Percentiles rank a stretch among this genome's conserved stretches.
phyloP scores from a whole-genome alignment of 2,797 vertebrate genomes.

The Acridotheres tristis region DNA sequence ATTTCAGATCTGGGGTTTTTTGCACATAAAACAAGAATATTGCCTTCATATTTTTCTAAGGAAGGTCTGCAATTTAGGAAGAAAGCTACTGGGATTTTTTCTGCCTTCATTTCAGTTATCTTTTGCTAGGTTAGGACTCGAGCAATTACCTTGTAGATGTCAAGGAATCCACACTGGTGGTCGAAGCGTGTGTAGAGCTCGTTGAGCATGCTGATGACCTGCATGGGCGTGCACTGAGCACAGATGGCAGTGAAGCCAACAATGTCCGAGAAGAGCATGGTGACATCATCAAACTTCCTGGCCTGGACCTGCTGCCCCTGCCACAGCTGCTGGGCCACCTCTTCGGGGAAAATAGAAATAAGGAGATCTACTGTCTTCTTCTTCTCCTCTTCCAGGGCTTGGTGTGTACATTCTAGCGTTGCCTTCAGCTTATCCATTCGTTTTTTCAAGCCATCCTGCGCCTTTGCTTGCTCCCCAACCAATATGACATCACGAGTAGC shows the following conservation, averaged over 20 bases:
- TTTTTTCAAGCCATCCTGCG: constrained; percentile 97
- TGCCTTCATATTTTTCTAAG: neutral
- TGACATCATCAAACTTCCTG: constrained; percentile 96
- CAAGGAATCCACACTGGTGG: constrained; percentile 97
- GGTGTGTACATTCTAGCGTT: constrained; percentile 93
- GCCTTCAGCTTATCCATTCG: constrained; percentile 98
- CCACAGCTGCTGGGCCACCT: constrained; percentile 96
- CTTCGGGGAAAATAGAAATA: constrained; percentile 96
- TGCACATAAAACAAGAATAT: neutral
- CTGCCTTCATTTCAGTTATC: neutral
- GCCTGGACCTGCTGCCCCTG: constrained; percentile 94
- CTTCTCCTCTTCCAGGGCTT: constrained; percentile 96
- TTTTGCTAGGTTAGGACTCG: neutral
- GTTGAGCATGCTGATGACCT: constrained; percentile 99
- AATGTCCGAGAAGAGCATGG: constrained; percentile 99
- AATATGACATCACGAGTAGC: constrained; percentile 96
- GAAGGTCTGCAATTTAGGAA: neutral
- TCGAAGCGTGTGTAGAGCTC: constrained; percentile 97
- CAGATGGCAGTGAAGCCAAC: constrained; percentile 98
- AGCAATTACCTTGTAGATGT: constrained; percentile 93
- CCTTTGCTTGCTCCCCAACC: constrained; percentile 96
- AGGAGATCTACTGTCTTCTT: constrained; percentile 96
- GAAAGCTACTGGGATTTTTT: neutral
- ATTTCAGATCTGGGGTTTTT: neutral
- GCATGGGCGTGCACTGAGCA: constrained; percentile 97